Evolutionary conservation across 2,113 vertebrate species (phyloP), one percentile per base, ranked within the genome.

Genomic region (Eurystomus gularis): DNA sequence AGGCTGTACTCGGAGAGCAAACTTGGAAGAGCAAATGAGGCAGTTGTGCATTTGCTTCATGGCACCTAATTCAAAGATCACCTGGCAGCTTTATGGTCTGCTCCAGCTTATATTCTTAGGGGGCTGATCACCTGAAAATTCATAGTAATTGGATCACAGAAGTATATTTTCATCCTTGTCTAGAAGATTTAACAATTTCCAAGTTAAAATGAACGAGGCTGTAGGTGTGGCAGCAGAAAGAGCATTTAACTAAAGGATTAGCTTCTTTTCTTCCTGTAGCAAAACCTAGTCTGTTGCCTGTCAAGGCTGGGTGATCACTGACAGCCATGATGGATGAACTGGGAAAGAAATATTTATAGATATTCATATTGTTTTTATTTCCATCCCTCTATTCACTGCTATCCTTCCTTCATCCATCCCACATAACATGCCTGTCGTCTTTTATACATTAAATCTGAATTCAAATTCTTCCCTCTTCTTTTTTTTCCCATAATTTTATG

Each of bases 291-390:
- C 55, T 92, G 55, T 66, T 96, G 76, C 55, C 86, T 84, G 73
- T 94, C 92, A 94, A 66, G 69, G 48, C 55, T 84, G 65, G 52
- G 13, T 69, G 77, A 88, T 79, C 88, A 92, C 80, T 96, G 86
- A 92, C 77, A 96, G 69, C 31, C 5, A 0, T 92, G 86, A 96
- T 82, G 57, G 83, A 95, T 95, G 83, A 92, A 76, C 51, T 76
- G 80, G 35, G 85, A 88, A 86, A 78, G 64, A 94, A 88, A 90
- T 86, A 94, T 92, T 97, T 92, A 89, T 82, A 95, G 92, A 93
- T 88, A 93, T 95, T 94, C 95, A 86, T 95, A 95, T 79, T 90
- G 85, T 25, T 96, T 96, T 96, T 95, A 95, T 94, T 96, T 93
- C 33, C 40, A 83, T 87, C 60, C 48, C 39, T 88, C 46, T 39